phyloP scores from a whole-genome alignment of 2,113 vertebrate species.

The Gracilinanus agilis region DNA sequence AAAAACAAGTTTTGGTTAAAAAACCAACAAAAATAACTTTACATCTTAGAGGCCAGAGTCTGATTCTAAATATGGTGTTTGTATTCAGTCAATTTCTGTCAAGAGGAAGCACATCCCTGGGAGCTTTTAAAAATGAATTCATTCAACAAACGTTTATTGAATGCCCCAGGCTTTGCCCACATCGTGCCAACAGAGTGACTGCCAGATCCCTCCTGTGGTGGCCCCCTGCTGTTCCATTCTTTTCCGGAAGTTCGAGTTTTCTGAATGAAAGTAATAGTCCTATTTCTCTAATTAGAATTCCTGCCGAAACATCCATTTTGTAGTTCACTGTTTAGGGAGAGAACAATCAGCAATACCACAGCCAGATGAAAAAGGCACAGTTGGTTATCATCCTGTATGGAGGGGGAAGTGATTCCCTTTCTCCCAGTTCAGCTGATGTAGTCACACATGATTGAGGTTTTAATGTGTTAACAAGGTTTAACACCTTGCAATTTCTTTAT shows the following conservation, averaged over 20 bases:
- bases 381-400: not conserved
- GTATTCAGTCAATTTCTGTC: not conserved
- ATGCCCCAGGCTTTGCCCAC: not conserved
- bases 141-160: not conserved
- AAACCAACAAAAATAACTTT: not conserved
- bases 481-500: not conserved
- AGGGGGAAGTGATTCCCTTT: not conserved
- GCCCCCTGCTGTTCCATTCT: not conserved
- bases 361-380: not conserved
- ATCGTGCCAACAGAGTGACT: not conserved
- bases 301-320: not conserved
- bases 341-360: not conserved
- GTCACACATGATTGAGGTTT: not conserved
- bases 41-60: not conserved
- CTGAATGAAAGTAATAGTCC: not conserved
- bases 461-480: not conserved
- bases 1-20: not conserved
- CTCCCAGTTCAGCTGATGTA: not conserved
- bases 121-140: not conserved
- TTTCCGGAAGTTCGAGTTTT: not conserved
- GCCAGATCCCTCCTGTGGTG: not conserved
- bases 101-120: not conserved
- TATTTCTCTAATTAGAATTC: not conserved
- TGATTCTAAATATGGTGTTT: not conserved
- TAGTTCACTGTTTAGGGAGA: not conserved